Percentiles rank a stretch among this genome's conserved stretches.
phyloP scores from a whole-genome alignment of 2,113 vertebrate species.

The Rhynchomys soricoides region DNA sequence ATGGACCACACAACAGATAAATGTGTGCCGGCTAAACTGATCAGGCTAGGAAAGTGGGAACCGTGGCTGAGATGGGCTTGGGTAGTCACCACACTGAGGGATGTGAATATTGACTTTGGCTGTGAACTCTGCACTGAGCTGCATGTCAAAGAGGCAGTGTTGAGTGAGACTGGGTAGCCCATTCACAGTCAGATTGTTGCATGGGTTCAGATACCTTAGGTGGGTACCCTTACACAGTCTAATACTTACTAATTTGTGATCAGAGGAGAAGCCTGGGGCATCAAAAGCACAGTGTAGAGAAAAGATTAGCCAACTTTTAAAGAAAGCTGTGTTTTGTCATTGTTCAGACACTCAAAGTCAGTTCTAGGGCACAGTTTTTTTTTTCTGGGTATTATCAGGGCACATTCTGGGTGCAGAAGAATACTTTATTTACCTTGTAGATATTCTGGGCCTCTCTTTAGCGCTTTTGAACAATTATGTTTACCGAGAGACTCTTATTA shows the following conservation, averaged over 20 bases:
- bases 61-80: not conserved
- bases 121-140: rapidly evolving
- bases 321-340: not conserved
- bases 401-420: not conserved
- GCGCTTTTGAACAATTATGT: slow-evolving; percentile 47
- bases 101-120: rapidly evolving
- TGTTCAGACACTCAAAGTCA: slow-evolving; percentile 10
- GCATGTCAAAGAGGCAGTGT: rapidly evolving
- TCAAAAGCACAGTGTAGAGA: not conserved
- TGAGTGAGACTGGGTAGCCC: not conserved
- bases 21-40: rapidly evolving
- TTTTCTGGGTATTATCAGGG: slow-evolving; percentile 7
- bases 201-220: rapidly evolving
- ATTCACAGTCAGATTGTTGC: rapidly evolving
- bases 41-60: not conserved
- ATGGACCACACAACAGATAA: rapidly evolving
- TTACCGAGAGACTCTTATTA: slow-evolving; percentile 66
- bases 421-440: slow-evolving; percentile 47
- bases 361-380: not conserved
- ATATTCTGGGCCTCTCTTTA: slow-evolving; percentile 41
- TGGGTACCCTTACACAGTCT: not conserved
- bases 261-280: not conserved
- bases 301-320: not conserved
- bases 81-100: not conserved
- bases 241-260: not conserved